These are phyloP conservation scores for Horisme vitalbata DNA, from an alignment of 2,888 invertebrate species.

Conservation along the genomic window DNA sequence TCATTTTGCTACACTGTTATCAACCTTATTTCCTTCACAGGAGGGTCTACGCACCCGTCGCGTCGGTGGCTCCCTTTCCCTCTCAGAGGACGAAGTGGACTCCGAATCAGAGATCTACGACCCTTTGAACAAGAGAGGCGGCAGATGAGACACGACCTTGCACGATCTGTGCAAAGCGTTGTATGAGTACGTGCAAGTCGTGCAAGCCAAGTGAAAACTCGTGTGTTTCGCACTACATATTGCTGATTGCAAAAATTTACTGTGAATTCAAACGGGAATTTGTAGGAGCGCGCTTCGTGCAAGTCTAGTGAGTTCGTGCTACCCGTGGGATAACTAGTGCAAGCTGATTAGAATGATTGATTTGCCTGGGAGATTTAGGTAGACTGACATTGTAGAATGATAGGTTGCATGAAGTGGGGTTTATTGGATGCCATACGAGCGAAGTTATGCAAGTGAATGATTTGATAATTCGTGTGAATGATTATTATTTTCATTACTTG, in stretches of 20 bases:
- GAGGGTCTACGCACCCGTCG: conserved; percentile 84
- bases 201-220: conserved; percentile 17
- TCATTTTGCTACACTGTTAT: conserved; percentile 20
- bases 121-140: conserved; percentile 69
- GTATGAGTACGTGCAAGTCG: conserved; percentile 54
- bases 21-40: conserved; percentile 45
- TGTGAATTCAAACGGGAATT: too few species aligned
- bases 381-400: too few species aligned
- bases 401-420: too few species aligned
- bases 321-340: too few species aligned
- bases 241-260: too few species aligned
- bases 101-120: conserved; percentile 83
- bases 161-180: conserved; percentile 77
- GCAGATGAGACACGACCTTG: conserved; percentile 73
- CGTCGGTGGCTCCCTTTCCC: conserved; percentile 89
- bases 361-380: too few species aligned
- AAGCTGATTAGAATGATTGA: too few species aligned
- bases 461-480: too few species aligned
- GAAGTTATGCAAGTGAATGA: not conserved
- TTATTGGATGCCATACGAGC: not conserved
- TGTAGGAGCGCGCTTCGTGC: not conserved
- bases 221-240: too few species aligned
- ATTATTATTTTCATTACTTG: too few species aligned
- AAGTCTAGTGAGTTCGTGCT: not conserved
- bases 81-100: conserved; percentile 92